Conservation (phyloP, 2,888 invertebrate genomes). For the Ischnus inquisitorius region DNA sequence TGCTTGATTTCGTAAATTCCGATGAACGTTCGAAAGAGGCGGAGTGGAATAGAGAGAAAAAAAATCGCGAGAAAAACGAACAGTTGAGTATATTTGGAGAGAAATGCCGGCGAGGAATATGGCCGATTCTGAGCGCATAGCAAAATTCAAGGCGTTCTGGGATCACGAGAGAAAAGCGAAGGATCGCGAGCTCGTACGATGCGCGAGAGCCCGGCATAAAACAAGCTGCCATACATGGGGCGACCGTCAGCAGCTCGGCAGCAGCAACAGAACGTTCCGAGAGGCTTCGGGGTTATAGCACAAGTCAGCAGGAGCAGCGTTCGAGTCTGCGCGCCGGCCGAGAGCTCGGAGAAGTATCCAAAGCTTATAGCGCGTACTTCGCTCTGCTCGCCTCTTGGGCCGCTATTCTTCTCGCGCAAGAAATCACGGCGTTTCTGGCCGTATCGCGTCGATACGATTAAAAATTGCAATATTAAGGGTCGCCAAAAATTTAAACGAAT, state of each 20-base stretch:
- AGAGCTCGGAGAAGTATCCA: conserved; percentile 37
- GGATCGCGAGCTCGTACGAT: conserved; percentile 8
- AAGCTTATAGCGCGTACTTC: conserved; percentile 27
- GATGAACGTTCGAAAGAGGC: no score
- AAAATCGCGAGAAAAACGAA: background rate
- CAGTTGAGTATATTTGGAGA: background rate
- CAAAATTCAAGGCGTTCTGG: conserved; percentile 11
- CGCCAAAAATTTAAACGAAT: no score
- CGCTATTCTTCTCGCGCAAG: conserved; percentile 57
- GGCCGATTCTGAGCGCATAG: conserved; percentile 1
- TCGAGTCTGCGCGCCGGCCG: conserved; percentile 58
- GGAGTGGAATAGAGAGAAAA: background rate
- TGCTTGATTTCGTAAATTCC: no score
- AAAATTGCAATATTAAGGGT: no score
- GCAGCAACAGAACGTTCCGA: conserved; percentile 65
- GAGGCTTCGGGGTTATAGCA: conserved; percentile 80
- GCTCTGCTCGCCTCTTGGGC: conserved; percentile 24
- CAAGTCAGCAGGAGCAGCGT: conserved; percentile 78
- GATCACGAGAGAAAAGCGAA: conserved; percentile 26
- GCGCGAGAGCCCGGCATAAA: conserved; percentile 79
- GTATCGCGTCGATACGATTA: conserved; percentile 6
- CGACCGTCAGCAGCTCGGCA: conserved; percentile 81
- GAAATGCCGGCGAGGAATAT: background rate
- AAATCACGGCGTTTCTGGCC: conserved; percentile 26
- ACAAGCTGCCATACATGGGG: conserved; percentile 85